Base-by-base conservation (phyloP, 2,797 vertebrate genomes). In the Mycteria americana region DNA sequence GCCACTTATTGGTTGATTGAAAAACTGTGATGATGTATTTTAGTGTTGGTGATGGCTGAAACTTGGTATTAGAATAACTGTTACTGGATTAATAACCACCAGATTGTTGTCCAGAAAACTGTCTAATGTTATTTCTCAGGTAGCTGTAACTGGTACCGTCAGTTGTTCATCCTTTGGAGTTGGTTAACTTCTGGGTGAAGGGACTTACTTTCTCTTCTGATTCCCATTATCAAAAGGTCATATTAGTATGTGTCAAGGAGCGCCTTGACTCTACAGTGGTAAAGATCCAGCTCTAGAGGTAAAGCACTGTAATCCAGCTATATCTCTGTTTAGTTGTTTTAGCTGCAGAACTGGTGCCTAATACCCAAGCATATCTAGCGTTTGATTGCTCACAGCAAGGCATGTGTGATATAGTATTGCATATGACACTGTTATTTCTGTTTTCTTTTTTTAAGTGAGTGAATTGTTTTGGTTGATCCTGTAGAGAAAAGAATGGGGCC, bases 321-420 rank as follows among this genome's bases (percentile, higher is more conserved):
- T 18, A 37, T 35, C 10, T 43, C 18, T 35, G 24, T 35, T 39
- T 60, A 46, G 19, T 39, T 78, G 43, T 64, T 91, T 84, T 43
- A 60, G 67, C 50, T 64, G 62, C 19, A 62, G 22, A 63, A 72
- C 13, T 60, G 45, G 6, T 75, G 11, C 0, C 1, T n/a, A 41
- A 25, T 45, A 48, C 18, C 70, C 16, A 45, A 80, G 30, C 1
- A 0, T 45, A 54, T 43, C 13, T 28, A 45, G 28, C 7, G 8
- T 59, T 70, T 70, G 31, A 50, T 62, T 2, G 1, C 30, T 70
- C 33, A 27, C 33, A 79, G 22, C 10, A 54, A 59, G 25, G 41
- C 18, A 7, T 1, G 1, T 6, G 4, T 69, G 23, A 10, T 11
- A 56, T 46, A n/a, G 5, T 45, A 33, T 35, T 7, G 13, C 22